These are phyloP conservation scores for Triplophysa dalaica DNA, from an alignment of 2,113 vertebrate species.

Conservation along the genomic window DNA sequence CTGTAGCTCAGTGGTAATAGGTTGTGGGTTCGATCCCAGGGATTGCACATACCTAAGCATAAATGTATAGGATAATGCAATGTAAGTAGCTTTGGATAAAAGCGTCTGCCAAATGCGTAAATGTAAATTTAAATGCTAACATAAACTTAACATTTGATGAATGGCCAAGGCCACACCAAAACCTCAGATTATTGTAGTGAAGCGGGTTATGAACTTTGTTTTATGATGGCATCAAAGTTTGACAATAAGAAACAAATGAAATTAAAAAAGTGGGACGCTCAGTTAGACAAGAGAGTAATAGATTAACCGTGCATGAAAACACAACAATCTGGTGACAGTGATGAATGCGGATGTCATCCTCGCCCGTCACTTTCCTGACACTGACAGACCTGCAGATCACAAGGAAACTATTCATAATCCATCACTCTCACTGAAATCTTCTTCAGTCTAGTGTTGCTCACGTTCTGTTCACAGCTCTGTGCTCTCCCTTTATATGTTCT, in stretches of 20 bases:
- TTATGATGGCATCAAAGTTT: not conserved
- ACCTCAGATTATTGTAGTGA: not conserved
- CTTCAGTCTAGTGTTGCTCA: not conserved
- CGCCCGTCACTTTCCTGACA: slow-evolving; percentile 16
- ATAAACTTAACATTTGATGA: too few species aligned
- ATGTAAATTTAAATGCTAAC: too few species aligned
- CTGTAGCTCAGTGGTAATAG: too few species aligned
- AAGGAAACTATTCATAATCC: slow-evolving; percentile 30
- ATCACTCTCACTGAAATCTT: slow-evolving; percentile 28
- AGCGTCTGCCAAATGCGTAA: too few species aligned
- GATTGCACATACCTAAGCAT: too few species aligned
- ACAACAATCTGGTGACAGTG: slow-evolving; percentile 13
- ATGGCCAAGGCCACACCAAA: not conserved
- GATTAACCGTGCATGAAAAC: not conserved
- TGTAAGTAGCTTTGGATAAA: too few species aligned
- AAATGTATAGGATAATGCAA: too few species aligned
- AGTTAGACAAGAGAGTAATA: not conserved
- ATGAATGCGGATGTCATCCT: slow-evolving; percentile 38
- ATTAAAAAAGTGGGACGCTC: not conserved
- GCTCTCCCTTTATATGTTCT: not conserved
- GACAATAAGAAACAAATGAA: not conserved
- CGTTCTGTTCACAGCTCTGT: not conserved
- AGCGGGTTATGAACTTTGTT: not conserved
- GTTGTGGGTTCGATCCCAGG: too few species aligned
- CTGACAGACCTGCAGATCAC: slow-evolving; percentile 27